Evolutionary conservation across 2,113 vertebrate genomes (phyloP), one percentile per base, ranked within the genome.

Genomic region (Excalfactoria chinensis): DNA sequence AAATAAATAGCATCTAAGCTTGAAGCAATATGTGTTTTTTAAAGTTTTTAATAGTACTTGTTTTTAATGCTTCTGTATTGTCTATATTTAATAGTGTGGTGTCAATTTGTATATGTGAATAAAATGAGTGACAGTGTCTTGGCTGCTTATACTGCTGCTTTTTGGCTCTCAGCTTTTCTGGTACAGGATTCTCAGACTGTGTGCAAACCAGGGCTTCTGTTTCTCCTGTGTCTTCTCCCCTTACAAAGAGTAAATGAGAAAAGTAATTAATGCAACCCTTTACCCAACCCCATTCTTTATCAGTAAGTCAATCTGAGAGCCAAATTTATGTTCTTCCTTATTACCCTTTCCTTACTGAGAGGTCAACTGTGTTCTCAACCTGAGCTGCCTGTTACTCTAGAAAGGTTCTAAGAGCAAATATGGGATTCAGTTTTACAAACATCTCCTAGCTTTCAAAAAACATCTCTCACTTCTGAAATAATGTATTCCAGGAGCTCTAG

Each of bases 61-160:
- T 90, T 97, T 96, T 95, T 97, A 96, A 94, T 87, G 91, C 88
- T 97, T 95, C 86, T 92, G 90, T 95, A 93, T 86, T 93, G 56
- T 93, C 95, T 94, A 5, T 88, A 97, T 93, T 93, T 92, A 91
- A 93, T 53, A 96, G 88, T 48, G 53, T 64, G 77, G 68, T 83
- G 64, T 96, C 75, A 93, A 88, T 78, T 88, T 96, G 70, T 90
- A 84, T 8, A 83, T 90, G 93, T 95, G 93, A 97, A 96, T 97
- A 97, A 97, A 96, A 51, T 40, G 32, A 93, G 78, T 95, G 87
- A 95, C 55, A 70, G 41, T 85, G 41, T 64, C 34, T 70, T 67
- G 89, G 75, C 63, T 93, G 68, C 34, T 87, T 34, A 21, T 49
- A 34, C 14, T 46, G n/a, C 51, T 62, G 51, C 22, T 43, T 53